Conservation (phyloP, 2,888 invertebrate species). For the Thereva nobilitata region DNA sequence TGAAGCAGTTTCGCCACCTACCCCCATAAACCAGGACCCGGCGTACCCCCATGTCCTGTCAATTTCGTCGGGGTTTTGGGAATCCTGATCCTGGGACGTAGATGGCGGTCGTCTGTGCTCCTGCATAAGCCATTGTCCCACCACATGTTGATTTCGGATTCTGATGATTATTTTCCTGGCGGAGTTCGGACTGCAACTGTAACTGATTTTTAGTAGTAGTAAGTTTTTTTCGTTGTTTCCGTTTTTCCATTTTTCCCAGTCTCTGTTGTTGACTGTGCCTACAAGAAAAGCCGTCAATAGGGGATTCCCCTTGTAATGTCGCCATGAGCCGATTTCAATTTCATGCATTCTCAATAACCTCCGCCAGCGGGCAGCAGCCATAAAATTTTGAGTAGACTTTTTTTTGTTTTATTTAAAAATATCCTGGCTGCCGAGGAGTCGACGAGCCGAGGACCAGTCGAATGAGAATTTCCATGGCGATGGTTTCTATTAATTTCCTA, state of each 20-base stretch:
- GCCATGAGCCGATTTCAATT: slow-evolving; percentile 38
- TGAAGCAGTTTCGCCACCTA: slow-evolving; percentile 26
- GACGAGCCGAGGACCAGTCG: slow-evolving; percentile 21
- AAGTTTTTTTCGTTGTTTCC: background rate
- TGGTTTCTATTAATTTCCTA: slow-evolving; percentile 38
- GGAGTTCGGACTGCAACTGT: slow-evolving; percentile 21
- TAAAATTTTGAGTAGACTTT: background rate
- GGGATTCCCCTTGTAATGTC: slow-evolving; percentile 29
- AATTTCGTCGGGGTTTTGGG: background rate
- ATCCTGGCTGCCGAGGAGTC: background rate
- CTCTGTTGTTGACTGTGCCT: background rate
- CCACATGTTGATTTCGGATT: slow-evolving; percentile 36
- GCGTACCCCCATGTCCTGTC: slow-evolving; percentile 2
- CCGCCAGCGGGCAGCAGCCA: background rate
- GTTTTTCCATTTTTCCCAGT: too few relatives aligned
- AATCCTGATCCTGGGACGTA: background rate
- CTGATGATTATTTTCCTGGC: slow-evolving; percentile 28
- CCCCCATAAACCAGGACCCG: background rate
- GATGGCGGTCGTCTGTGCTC: slow-evolving; percentile 2
- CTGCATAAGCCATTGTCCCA: slow-evolving; percentile 26
- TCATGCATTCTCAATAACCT: slow-evolving; percentile 40
- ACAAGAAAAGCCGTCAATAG: slow-evolving; percentile 15
- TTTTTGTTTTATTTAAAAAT: slow-evolving; percentile 1
- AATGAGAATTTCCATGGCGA: slow-evolving; percentile 8
- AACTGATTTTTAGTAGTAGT: slow-evolving; percentile 23